phyloP scores from a whole-genome alignment of 2,113 vertebrate species.

The Pseudopipra pipra region DNA sequence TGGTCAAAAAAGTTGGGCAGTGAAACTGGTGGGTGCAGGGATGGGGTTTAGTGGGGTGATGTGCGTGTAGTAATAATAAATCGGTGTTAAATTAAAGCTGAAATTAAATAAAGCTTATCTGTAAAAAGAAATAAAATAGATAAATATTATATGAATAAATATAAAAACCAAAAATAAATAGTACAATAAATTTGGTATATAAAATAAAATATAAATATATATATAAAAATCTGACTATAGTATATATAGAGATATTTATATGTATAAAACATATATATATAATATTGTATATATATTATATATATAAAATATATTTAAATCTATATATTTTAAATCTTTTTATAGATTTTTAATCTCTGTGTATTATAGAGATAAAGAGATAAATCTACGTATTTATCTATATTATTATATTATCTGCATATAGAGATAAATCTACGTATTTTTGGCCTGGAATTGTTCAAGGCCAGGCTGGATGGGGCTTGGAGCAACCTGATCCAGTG shows the following conservation, averaged over 20 bases:
- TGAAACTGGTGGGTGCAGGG: neutral
- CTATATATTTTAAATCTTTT: neutral
- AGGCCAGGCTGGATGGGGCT: neutral
- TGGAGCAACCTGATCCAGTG: neutral
- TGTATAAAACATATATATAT: neutral
- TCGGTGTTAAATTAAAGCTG: neutral
- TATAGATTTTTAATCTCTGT: neutral
- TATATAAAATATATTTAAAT: no score
- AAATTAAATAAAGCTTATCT: rapidly evolving
- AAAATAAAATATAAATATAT: neutral
- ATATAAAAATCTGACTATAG: no score
- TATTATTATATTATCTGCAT: no score
- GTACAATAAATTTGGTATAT: neutral
- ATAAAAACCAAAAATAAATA: neutral
- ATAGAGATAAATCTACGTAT: no score
- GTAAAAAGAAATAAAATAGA: neutral
- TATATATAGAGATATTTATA: no score
- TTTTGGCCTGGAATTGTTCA: neutral
- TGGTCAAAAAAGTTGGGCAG: neutral
- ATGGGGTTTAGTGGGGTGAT: neutral
- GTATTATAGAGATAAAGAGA: no score
- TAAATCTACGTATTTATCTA: neutral
- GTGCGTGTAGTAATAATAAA: neutral
- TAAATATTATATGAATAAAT: neutral
- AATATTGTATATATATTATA: no score